Base-by-base conservation (phyloP, 2,797 vertebrate genomes). In the Setipinna tenuifilis region DNA sequence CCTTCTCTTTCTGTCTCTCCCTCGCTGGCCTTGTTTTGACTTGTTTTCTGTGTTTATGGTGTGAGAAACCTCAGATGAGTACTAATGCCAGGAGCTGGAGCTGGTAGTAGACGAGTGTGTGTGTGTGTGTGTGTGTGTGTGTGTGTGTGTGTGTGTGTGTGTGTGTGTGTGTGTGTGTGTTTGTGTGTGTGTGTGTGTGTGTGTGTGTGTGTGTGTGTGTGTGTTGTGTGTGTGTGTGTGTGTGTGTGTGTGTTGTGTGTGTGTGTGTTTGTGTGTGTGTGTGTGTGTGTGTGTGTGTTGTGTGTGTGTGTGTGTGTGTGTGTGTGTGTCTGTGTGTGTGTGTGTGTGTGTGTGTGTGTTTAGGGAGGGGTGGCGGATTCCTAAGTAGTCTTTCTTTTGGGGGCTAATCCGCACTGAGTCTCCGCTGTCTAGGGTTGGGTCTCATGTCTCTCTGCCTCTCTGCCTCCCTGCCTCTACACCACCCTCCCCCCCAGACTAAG, bases 41-140 rank as follows among this genome's bases (percentile, higher is more conserved):
- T 91, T 93, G 93, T 86, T 90, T 93, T 23, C 89, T 85, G 86
- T 92, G 90, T 92, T 92, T 91, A 88, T 91, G 91, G 88, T 85
- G 81, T 82, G 21, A 85, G 86, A 92, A 88, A 89, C 87, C 92
- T 93, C 91, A 86, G 87, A 90, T 90, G 89, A 90, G 90, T 88
- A 88, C 90, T 90, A 90, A 88, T 87, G 90, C 65, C 50, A 68
- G n/a, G 23, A 17, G 82, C 57, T n/a, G n/a, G n/a, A n/a, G n/a
- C 83, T 54, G 50, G 23, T 62, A 58, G 83, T 82, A n/a, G n/a
- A n/a, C n/a, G n/a, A n/a, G n/a, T 48, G 46, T 48, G 46, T 48
- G 46, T 48, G 46, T 48, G 46, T 48, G 46, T 48, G 46, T 48
- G 46, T 48, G 46, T 48, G 46, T 48, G 46, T 48, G 46, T 48